These are phyloP conservation scores for Epistrophella euchroma DNA, from an alignment of 2,888 invertebrate genomes.

Conservation along the genomic window DNA sequence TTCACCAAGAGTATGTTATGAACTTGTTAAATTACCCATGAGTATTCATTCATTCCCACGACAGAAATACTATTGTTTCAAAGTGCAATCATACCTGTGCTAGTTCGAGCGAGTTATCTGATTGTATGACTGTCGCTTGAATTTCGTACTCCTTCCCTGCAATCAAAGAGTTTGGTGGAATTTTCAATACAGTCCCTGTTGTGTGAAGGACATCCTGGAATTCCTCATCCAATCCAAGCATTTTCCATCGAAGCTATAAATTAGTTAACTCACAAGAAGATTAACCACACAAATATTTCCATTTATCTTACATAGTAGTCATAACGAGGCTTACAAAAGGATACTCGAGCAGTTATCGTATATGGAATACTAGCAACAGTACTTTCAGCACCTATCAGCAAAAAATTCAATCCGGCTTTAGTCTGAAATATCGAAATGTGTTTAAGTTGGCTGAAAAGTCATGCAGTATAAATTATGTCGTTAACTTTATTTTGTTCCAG, in stretches of 20 bases:
- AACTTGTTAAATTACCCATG: slow-evolving; percentile 20
- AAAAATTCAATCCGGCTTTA: slow-evolving; percentile 74
- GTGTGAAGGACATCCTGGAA: slow-evolving; percentile 75
- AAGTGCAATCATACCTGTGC: slow-evolving; percentile 53
- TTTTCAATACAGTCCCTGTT: slow-evolving; percentile 65
- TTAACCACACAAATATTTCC: background rate
- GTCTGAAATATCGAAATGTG: slow-evolving; percentile 38
- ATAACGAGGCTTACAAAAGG: slow-evolving; percentile 77
- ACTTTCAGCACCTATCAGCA: slow-evolving; percentile 77
- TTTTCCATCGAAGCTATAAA: slow-evolving; percentile 75
- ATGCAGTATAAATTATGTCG: background rate
- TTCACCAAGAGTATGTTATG: slow-evolving; percentile 16
- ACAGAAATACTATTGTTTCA: background rate
- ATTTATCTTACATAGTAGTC: slow-evolving; percentile 76
- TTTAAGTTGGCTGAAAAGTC: background rate
- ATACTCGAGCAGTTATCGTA: slow-evolving; percentile 74
- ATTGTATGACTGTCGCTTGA: slow-evolving; percentile 72
- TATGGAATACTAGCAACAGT: slow-evolving; percentile 76
- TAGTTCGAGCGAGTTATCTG: slow-evolving; percentile 47
- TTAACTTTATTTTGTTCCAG: slow-evolving; percentile 74
- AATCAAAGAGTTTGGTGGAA: slow-evolving; percentile 76
- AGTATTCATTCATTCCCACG: background rate
- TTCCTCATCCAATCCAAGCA: slow-evolving; percentile 76
- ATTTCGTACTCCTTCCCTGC: slow-evolving; percentile 77
- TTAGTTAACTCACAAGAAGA: background rate